phyloP scores from a whole-genome alignment of 2,113 vertebrate genomes.

The Sceloporus undulatus region DNA sequence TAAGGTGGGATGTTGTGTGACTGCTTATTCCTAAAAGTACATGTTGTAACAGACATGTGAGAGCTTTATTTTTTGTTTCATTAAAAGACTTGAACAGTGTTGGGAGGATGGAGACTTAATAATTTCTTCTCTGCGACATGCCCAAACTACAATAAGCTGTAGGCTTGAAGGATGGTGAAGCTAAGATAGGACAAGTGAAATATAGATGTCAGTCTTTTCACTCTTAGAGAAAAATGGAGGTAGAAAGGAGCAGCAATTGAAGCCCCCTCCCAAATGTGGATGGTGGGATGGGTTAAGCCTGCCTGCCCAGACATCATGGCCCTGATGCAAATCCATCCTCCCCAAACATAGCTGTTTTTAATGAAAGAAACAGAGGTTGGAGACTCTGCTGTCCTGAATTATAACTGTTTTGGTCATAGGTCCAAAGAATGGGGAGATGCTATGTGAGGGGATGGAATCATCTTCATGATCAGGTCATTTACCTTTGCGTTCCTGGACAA shows the following conservation, averaged over 20 bases:
- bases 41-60: not conserved
- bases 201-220: not conserved
- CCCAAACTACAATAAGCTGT: not conserved
- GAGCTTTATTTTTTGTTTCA: constrained; percentile 5
- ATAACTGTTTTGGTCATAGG: not conserved
- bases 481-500: not conserved
- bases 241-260: not conserved
- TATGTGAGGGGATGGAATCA: not conserved
- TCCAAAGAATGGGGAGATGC: not conserved
- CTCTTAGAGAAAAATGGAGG: not conserved
- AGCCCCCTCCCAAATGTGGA: not conserved
- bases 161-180: not conserved
- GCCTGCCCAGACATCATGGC: not conserved
- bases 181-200: not conserved
- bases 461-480: not conserved
- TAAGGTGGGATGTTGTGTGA: not conserved
- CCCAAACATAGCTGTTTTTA: not conserved
- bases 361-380: not conserved
- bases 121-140: too few species aligned
- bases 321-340: not conserved
- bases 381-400: not conserved
- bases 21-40: not conserved
- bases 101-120: not conserved
- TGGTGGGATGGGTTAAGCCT: not conserved
- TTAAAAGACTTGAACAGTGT: not conserved